A percentile compares a stretch with the other conserved stretches of the same genome.
Evolutionary conservation across 2,113 vertebrate genomes (phyloP).

Genomic region (Pipa parva): DNA sequence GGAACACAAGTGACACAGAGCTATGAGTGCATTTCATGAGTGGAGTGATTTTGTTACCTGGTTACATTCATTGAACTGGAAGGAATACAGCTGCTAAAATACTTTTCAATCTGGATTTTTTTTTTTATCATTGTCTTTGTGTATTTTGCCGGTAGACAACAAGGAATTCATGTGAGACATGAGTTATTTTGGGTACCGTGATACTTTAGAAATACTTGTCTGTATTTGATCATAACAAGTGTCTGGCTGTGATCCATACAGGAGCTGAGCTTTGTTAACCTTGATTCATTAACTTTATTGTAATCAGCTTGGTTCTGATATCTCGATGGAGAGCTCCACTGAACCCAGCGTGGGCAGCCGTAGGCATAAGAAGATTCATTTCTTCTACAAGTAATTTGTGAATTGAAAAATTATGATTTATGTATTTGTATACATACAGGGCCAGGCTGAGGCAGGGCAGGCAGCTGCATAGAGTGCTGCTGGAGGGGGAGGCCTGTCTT

Average conservation of each 20-base stretch:
- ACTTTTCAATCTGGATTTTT: background rate
- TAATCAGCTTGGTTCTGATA: conserved; percentile 35
- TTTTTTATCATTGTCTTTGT: conserved; percentile 9
- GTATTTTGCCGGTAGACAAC: conserved; percentile 23
- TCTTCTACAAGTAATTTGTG: background rate
- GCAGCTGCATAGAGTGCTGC: no score
- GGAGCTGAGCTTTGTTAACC: conserved; percentile 5
- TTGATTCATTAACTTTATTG: conserved; percentile 37
- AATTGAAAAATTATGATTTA: background rate
- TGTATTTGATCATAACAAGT: conserved; percentile 30
- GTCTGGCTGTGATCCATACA: conserved; percentile 21
- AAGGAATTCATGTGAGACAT: conserved; percentile 10
- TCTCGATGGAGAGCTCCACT: conserved; percentile 31
- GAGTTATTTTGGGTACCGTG: conserved; percentile 13
- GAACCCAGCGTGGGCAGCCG: conserved; percentile 27
- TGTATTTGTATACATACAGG: background rate
- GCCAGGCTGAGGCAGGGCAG: no score
- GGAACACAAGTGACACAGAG: background rate
- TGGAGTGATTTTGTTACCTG: conserved; percentile 18
- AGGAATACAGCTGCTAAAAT: background rate
- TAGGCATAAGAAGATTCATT: conserved; percentile 1
- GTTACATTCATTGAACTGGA: conserved; percentile 13
- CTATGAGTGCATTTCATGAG: background rate
- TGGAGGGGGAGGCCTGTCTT: no score
- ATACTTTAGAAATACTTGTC: conserved; percentile 27